A percentile compares a stretch with the other conserved stretches of the same genome.
These are phyloP conservation scores for Drosophila pullipes DNA, from an alignment of 2,888 invertebrate species.

Conservation along the genomic window DNA sequence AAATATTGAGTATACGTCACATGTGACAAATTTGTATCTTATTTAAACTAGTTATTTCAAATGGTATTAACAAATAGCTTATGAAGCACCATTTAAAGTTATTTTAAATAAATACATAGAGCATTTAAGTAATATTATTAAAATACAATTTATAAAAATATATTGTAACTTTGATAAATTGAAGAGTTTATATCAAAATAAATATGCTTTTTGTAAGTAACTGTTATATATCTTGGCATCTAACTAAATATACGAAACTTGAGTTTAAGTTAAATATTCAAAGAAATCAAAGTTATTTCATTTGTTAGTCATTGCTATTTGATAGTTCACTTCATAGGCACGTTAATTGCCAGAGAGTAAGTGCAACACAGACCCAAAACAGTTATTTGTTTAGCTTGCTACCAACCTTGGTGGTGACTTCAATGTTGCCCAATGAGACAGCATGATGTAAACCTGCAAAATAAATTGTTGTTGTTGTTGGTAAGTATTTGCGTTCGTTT, in stretches of 20 bases:
- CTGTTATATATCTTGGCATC: too few species aligned
- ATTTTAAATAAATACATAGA: background rate
- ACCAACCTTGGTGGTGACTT: slow-evolving; percentile 83
- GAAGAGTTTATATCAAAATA: background rate
- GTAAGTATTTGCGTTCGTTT: slow-evolving; percentile 35
- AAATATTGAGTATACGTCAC: background rate
- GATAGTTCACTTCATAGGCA: slow-evolving; percentile 1
- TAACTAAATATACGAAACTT: background rate
- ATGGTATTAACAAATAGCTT: background rate
- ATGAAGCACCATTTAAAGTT: background rate
- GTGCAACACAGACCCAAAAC: background rate
- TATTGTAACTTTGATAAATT: background rate
- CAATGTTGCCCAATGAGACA: slow-evolving; percentile 85
- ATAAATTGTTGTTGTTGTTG: slow-evolving; percentile 43
- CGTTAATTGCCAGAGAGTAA: slow-evolving; percentile 11
- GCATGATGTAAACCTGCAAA: slow-evolving; percentile 85
- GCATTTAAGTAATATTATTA: background rate
- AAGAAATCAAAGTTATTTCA: background rate
- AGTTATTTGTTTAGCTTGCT: slow-evolving; percentile 10
- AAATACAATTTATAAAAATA: background rate
- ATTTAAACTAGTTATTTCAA: background rate
- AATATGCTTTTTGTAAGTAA: background rate
- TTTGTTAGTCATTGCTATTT: background rate
- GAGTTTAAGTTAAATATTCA: background rate
- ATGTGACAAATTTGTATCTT: background rate